These are phyloP conservation scores for Amia ocellicauda DNA, from an alignment of 2,113 vertebrate species.

Conservation along the genomic window DNA sequence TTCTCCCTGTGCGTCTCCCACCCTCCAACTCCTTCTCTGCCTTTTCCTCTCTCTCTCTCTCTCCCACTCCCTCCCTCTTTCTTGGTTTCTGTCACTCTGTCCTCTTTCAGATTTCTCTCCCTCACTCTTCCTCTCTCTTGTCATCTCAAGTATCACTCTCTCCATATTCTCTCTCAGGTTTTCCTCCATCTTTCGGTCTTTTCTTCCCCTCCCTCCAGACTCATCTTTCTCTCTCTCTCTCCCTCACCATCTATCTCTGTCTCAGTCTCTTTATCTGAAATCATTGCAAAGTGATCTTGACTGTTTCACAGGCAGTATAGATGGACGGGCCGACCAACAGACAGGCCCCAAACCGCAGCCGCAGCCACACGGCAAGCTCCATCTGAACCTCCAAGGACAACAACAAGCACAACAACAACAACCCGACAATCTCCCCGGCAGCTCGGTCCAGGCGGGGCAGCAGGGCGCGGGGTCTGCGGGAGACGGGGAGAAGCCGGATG, in stretches of 20 bases:
- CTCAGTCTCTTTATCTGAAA: not conserved
- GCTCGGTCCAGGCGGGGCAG: too few species aligned
- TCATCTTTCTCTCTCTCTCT: not conserved
- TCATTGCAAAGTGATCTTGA: conserved; percentile 59
- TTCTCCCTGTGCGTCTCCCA: not conserved
- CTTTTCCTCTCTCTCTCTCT: conserved; percentile 30
- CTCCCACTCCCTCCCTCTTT: conserved; percentile 17
- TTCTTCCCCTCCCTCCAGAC: too few species aligned
- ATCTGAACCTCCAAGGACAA: too few species aligned
- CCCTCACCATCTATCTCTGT: conserved; percentile 14
- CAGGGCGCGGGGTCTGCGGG: too few species aligned
- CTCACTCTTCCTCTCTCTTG: conserved; percentile 14
- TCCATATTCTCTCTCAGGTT: not conserved
- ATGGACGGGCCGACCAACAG: not conserved
- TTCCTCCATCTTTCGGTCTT: not conserved
- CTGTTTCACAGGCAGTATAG: conserved; percentile 60
- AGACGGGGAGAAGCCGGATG: conserved; percentile 40
- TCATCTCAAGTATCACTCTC: too few species aligned
- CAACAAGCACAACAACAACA: too few species aligned
- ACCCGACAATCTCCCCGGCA: too few species aligned
- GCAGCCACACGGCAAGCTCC: too few species aligned
- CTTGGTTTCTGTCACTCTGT: not conserved
- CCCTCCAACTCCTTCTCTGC: conserved; percentile 10
- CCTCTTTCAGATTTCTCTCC: conserved; percentile 14
- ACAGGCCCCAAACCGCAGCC: conserved; percentile 20